These are phyloP conservation scores for Cantharis rufa DNA, from an alignment of 2,888 invertebrate genomes.

Conservation along the genomic window DNA sequence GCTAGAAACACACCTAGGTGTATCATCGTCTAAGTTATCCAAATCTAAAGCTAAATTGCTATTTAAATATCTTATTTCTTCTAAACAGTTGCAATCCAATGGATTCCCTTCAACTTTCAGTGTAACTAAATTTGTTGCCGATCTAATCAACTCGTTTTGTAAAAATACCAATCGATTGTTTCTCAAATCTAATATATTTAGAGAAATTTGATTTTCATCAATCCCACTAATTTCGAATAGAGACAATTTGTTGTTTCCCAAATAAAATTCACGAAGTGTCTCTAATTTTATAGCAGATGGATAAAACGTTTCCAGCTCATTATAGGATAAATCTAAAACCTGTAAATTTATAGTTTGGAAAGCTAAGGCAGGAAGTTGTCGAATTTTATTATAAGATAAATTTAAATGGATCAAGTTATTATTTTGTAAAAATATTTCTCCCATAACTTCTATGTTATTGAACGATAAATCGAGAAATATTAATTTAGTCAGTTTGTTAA, in stretches of 20 bases:
- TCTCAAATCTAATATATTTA: slow-evolving; percentile 29
- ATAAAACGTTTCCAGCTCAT: slow-evolving; percentile 9
- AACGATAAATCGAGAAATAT: slow-evolving; percentile 32
- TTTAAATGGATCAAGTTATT: slow-evolving; percentile 22
- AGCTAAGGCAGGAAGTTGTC: slow-evolving; percentile 23
- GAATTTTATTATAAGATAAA: slow-evolving; percentile 30
- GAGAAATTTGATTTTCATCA: not conserved
- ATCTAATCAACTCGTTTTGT: slow-evolving; percentile 33
- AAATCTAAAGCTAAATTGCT: slow-evolving; percentile 24
- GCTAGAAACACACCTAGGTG: slow-evolving; percentile 33
- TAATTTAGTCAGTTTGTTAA: slow-evolving; percentile 33
- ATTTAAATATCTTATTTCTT: slow-evolving; percentile 26
- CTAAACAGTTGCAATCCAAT: slow-evolving; percentile 38
- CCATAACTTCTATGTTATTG: slow-evolving; percentile 31
- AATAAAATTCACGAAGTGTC: slow-evolving; percentile 7
- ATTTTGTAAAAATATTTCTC: slow-evolving; percentile 26
- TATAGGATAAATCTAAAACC: slow-evolving; percentile 25
- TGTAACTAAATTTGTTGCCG: slow-evolving; percentile 28
- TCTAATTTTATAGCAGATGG: slow-evolving; percentile 9
- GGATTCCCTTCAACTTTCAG: slow-evolving; percentile 39
- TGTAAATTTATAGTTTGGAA: slow-evolving; percentile 29
- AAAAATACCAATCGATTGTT: slow-evolving; percentile 36
- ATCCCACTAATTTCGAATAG: slow-evolving; percentile 10
- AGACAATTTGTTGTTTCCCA: slow-evolving; percentile 13
- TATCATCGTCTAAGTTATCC: slow-evolving; percentile 32